Evolutionary conservation across 2,113 vertebrate genomes (phyloP).

Genomic region (Calypte anna): DNA sequence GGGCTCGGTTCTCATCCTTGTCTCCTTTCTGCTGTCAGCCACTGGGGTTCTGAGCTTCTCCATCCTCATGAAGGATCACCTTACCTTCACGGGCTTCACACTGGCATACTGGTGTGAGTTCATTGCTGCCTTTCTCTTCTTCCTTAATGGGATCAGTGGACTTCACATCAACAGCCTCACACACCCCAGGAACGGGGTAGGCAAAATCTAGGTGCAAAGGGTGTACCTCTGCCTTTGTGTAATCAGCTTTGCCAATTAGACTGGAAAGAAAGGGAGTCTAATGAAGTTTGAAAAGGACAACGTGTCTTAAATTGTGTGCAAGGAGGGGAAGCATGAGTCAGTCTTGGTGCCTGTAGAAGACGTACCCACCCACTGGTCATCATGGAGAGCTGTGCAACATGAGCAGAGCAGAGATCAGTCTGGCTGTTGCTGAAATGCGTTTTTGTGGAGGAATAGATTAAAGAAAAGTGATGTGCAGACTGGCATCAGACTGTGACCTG

Average conservation of each 20-base stretch:
- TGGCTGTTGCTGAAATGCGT: neutral
- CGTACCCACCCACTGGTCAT: neutral
- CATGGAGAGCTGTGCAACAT: neutral
- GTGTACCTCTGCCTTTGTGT: neutral
- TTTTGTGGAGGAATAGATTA: neutral
- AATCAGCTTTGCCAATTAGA: conserved; percentile 43
- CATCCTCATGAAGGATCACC: conserved; percentile 70
- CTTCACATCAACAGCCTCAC: conserved; percentile 82
- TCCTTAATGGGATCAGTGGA: conserved; percentile 82
- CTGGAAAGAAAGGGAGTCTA: conserved; percentile 31
- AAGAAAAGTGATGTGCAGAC: neutral
- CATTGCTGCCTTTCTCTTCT: conserved; percentile 80
- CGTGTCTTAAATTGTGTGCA: neutral
- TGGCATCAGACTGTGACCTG: neutral
- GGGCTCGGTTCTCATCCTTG: conserved; percentile 76
- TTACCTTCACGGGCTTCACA: conserved; percentile 74
- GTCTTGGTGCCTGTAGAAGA: neutral
- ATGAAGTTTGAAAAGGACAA: conserved; percentile 38
- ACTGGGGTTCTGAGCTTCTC: conserved; percentile 77
- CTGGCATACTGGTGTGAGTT: conserved; percentile 85
- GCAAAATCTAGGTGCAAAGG: conserved; percentile 52
- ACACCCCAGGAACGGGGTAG: conserved; percentile 15
- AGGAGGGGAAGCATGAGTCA: neutral
- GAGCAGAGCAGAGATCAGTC: neutral
- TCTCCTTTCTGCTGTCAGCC: conserved; percentile 75